Evolutionary conservation across 2,888 invertebrate species (phyloP), one percentile per base, ranked within the genome.

Genomic region (Oegoconia quadripuncta): DNA sequence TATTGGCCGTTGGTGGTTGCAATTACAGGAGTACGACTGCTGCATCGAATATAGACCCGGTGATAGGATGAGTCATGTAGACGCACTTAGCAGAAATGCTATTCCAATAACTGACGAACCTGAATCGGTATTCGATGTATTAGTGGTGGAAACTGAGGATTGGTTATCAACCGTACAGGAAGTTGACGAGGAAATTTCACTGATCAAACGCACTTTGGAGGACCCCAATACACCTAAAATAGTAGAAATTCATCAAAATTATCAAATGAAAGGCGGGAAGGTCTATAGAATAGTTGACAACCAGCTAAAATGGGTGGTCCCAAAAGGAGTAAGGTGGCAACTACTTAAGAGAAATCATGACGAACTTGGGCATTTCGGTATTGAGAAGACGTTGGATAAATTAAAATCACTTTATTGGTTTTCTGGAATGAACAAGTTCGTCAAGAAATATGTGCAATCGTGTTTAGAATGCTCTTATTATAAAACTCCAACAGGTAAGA

Each of bases 401-500:
- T 33, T 44, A 16, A 20, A 38, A 33, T 8, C 29, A 13, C 26
- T 42, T 2, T 44, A 38, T 18, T 48, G 45, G 45, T 44, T 49
- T 34, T 46, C 49, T 3, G 38, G 39, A 27, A 46, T 49, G 46
- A 39, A 35, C 3, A 25, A 25, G 44, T n/a, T n/a, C n/a, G n/a
- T n/a, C n/a, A n/a, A n/a, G n/a, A n/a, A n/a, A n/a, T n/a, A n/a
- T n/a, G n/a, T 48, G 1, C 22, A 29, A n/a, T 28, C 48, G 7
- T 44, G 44, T 12, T 23, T 43, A 9, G 30, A 39, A 14, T 48
- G 43, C 28, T 35, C 34, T 1, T 42, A 39, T 33, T 25, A 39
- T 36, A 48, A 48, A 37, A 32, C 17, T 11, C 16, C 34, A 9
- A 14, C 31, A 1, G 38, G 41, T 5, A 48, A 46, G 14, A 43